Conservation (phyloP, 2,797 vertebrate genomes). For the Podarcis lilfordi region DNA sequence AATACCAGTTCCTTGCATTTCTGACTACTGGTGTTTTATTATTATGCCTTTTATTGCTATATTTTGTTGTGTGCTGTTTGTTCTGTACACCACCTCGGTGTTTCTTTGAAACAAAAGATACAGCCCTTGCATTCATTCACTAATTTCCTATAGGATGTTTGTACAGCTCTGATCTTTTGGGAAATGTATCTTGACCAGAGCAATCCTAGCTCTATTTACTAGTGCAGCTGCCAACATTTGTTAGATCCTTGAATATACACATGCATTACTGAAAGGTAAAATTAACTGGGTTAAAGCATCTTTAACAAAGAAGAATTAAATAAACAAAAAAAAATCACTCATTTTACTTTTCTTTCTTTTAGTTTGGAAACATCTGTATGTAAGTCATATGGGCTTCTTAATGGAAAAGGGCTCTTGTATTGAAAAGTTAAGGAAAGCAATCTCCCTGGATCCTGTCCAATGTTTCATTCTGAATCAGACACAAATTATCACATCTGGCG, state of each 20-base stretch:
- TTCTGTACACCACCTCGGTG: no score
- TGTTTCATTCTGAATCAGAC: constrained; percentile 74
- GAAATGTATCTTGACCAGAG: background rate
- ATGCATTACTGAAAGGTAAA: constrained; percentile 9
- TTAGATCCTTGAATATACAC: background rate
- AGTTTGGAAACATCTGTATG: constrained; percentile 52
- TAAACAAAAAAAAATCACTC: constrained; percentile 35
- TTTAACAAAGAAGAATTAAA: constrained; percentile 22
- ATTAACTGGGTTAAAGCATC: constrained; percentile 15
- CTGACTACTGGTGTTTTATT: no score
- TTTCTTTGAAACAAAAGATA: no score
- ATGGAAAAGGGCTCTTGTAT: constrained; percentile 49
- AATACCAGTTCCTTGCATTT: no score
- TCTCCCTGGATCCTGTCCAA: constrained; percentile 67
- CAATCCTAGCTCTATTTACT: background rate
- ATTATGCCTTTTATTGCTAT: no score
- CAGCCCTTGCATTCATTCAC: background rate
- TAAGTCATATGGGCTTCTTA: constrained; percentile 60
- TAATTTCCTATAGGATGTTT: background rate
- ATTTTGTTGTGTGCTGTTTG: no score
- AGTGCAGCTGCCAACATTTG: background rate
- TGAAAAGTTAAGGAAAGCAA: constrained; percentile 72
- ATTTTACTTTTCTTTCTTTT: constrained; percentile 33
- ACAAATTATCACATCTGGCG: constrained; percentile 71
- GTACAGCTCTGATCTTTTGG: background rate